Evolutionary conservation across 2,888 invertebrate genomes (phyloP).

Genomic region (Stenotaenia linearis): DNA sequence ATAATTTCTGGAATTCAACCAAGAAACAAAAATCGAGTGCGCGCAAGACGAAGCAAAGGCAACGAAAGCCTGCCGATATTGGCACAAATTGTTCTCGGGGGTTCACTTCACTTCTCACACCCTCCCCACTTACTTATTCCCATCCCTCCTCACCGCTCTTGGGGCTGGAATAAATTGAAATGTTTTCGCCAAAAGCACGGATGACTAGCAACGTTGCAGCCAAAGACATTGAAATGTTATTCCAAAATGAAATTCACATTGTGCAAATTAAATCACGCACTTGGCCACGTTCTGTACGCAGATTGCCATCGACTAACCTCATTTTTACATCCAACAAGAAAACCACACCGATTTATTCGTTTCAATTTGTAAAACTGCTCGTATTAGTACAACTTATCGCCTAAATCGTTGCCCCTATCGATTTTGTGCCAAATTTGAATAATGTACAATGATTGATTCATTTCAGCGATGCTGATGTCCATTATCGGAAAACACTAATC

Average conservation of each 20-base stretch:
- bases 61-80: constrained; percentile 14
- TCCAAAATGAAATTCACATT: background rate
- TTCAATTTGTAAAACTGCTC: too few relatives aligned
- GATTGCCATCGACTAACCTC: background rate
- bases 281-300: too few relatives aligned
- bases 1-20: constrained; percentile 26
- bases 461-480: background rate
- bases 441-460: background rate
- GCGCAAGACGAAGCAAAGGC: background rate
- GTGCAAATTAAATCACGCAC: constrained; percentile 7
- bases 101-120: constrained; percentile 24
- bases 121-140: background rate
- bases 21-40: constrained; percentile 15
- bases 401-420: background rate
- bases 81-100: constrained; percentile 21
- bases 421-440: background rate
- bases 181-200: constrained; percentile 19
- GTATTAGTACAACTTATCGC: background rate
- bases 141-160: background rate
- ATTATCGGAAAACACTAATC: background rate
- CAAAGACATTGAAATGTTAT: background rate
- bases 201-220: background rate
- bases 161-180: constrained; percentile 18
- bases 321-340: background rate
- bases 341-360: background rate